Evolutionary conservation across 1,140 invertebrate genomes (phyloP).

Genomic region (Drosophila dunni): DNA sequence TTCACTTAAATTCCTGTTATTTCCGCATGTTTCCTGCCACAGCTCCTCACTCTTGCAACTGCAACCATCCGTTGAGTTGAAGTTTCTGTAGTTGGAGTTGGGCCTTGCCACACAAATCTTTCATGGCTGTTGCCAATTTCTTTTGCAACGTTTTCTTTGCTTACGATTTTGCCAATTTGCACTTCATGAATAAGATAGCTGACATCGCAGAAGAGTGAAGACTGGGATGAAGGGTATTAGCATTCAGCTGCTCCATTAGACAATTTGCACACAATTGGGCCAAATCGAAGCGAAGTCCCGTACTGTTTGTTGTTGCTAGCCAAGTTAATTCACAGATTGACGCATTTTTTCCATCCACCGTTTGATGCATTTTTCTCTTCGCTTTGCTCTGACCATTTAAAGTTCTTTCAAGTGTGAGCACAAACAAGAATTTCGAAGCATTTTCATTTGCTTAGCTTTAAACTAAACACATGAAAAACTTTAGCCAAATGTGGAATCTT

Average conservation of each 20-base stretch:
- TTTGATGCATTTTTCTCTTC: slow-evolving; percentile 18
- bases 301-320: slow-evolving; percentile 49
- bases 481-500: neutral
- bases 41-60: slow-evolving; percentile 21
- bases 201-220: neutral
- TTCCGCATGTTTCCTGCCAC: slow-evolving; percentile 74
- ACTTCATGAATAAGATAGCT: slow-evolving; percentile 77
- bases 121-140: slow-evolving; percentile 1
- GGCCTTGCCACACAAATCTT: slow-evolving; percentile 47
- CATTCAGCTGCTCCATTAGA: slow-evolving; percentile 69
- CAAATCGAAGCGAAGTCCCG: slow-evolving; percentile 47
- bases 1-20: slow-evolving; percentile 80
- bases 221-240: neutral
- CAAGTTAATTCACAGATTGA: slow-evolving; percentile 63
- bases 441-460: slow-evolving; percentile 32
- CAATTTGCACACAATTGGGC: slow-evolving; percentile 71
- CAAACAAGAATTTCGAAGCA: slow-evolving; percentile 5
- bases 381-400: slow-evolving; percentile 50
- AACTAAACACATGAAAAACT: neutral
- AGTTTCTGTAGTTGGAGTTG: slow-evolving; percentile 3
- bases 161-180: slow-evolving; percentile 73
- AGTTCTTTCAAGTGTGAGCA: slow-evolving; percentile 41
- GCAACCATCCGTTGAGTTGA: neutral
- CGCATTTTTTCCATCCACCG: slow-evolving; percentile 27
- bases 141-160: slow-evolving; percentile 24